Evolutionary conservation across 92 coral and sea anemone genomes (phyloP).

Genomic region (Metridium senile): DNA sequence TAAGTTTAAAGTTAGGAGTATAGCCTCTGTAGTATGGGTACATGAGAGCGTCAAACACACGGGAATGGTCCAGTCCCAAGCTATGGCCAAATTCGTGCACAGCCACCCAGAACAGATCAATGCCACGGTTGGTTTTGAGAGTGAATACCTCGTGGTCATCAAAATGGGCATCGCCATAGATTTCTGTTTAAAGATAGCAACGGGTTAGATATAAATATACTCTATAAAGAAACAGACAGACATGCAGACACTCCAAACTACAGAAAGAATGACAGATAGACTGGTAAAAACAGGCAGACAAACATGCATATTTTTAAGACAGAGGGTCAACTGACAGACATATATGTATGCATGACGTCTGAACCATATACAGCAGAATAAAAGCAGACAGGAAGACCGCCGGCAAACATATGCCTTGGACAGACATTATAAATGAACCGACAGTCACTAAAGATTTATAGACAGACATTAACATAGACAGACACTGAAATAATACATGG

Average conservation of each 20-base stretch:
- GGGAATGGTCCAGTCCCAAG: conserved; percentile 90
- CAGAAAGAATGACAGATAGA: too few relatives aligned
- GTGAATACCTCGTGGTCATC: conserved; percentile 88
- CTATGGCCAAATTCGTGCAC: conserved; percentile 96
- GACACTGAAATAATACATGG: too few relatives aligned
- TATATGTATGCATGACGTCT: too few relatives aligned
- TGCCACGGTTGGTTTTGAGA: conserved; percentile 46
- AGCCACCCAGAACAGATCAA: conserved; percentile 84
- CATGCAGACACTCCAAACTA: too few relatives aligned
- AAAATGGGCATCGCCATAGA: conserved; percentile 91
- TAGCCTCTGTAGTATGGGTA: conserved; percentile 86
- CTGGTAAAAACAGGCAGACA: too few relatives aligned
- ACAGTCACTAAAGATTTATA: not conserved
- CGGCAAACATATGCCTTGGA: too few relatives aligned
- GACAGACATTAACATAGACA: conserved; percentile 9
- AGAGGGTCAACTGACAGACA: too few relatives aligned
- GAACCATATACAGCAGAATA: too few relatives aligned
- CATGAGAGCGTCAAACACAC: conserved; percentile 69
- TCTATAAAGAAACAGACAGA: too few relatives aligned
- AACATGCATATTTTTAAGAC: too few relatives aligned
- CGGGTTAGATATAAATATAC: too few relatives aligned
- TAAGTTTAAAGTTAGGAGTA: conserved; percentile 56
- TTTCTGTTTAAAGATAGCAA: conserved; percentile 40
- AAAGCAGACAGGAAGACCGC: too few relatives aligned
- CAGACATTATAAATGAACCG: not conserved